Percentiles rank a stretch among this genome's conserved stretches.
These are phyloP conservation scores for Psittacus erithacus DNA, from an alignment of 2,113 vertebrate species.

Conservation along the genomic window DNA sequence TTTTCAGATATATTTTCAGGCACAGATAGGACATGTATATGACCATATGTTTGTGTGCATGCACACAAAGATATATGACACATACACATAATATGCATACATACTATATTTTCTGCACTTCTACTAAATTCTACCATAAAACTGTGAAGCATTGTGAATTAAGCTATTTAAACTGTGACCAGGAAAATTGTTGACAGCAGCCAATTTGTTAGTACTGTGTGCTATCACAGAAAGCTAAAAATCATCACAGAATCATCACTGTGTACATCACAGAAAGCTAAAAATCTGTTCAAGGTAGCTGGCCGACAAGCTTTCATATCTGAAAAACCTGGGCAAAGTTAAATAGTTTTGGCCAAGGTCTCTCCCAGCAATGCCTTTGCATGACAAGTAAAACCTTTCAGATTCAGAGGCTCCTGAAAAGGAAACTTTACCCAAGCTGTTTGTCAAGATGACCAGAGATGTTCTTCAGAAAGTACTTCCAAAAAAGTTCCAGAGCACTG, in stretches of 20 bases:
- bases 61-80: neutral
- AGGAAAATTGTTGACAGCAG: slow-evolving; percentile 31
- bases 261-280: neutral
- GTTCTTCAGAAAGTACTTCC: slow-evolving; percentile 45
- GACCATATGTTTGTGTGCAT: neutral
- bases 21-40: neutral
- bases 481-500: slow-evolving; percentile 32
- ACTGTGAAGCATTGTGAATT: neutral
- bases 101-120: neutral
- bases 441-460: slow-evolving; percentile 23
- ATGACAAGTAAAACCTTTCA: neutral
- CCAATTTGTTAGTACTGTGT: neutral
- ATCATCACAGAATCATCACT: neutral
- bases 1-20: neutral
- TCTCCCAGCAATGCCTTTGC: neutral
- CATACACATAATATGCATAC: accelerated
- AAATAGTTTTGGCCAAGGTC: neutral
- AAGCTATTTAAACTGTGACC: neutral
- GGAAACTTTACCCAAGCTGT: slow-evolving; percentile 19
- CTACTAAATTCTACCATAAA: neutral
- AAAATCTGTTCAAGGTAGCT: neutral
- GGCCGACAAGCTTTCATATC: neutral
- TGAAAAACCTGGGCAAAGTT: neutral
- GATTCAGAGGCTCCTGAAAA: slow-evolving; percentile 33
- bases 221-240: neutral